phyloP scores from a whole-genome alignment of 2,888 invertebrate species.

The Lepidochitona cinerea region DNA sequence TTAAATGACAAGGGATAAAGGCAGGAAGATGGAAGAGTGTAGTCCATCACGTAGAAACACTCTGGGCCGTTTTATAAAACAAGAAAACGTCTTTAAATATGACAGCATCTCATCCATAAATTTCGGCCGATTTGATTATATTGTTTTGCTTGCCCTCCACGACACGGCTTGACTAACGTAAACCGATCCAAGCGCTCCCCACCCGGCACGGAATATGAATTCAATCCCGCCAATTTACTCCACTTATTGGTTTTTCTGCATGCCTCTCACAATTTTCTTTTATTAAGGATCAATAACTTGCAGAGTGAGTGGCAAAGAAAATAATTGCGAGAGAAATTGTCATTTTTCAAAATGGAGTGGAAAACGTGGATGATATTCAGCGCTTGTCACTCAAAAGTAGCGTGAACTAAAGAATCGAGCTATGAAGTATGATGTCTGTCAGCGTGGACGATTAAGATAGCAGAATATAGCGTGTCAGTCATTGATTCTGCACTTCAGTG shows the following conservation, averaged over 20 bases:
- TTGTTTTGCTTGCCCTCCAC: constrained; percentile 4
- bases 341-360: constrained; percentile 30
- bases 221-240: constrained; percentile 3
- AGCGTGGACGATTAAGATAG: neutral
- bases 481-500: neutral
- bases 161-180: neutral
- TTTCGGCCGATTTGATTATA: constrained; percentile 2
- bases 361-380: neutral
- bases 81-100: neutral
- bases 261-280: constrained; percentile 5
- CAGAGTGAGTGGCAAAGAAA: constrained; percentile 4
- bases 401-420: neutral
- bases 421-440: neutral
- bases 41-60: neutral
- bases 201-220: constrained; percentile 5
- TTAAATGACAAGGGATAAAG: no score
- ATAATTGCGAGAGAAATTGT: constrained; percentile 29
- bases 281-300: constrained; percentile 7
- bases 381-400: neutral
- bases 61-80: neutral
- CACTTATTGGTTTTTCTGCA: constrained; percentile 6
- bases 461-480: neutral
- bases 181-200: neutral
- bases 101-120: constrained; percentile 3
- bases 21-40: neutral